Base-by-base conservation (phyloP, 2,888 invertebrate genomes). In the Stenodema calcarata region DNA sequence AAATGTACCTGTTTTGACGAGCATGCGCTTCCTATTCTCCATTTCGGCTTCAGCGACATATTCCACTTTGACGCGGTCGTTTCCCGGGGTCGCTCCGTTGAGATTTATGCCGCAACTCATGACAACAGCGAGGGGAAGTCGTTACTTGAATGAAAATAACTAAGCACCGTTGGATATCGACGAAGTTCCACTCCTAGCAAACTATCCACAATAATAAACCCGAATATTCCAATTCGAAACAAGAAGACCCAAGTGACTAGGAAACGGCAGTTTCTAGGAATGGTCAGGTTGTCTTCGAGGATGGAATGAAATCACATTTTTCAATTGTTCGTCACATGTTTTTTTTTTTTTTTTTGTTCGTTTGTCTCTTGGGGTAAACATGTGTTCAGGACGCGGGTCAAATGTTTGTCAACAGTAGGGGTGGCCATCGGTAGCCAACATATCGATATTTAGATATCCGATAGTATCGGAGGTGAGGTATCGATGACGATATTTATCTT, bases 1-100 rank as follows among this genome's bases (percentile, higher is more conserved):
- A 35, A 18, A 2, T 47, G 3, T 82, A 82, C 82, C 82, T 23
- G 54, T 41, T 35, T 69, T 69, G 69, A 82, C 62, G 41, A 82
- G 62, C 3, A 82, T 82, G n/a, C 41, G 30, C n/a, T 82, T 82
- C 42, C 62, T n/a, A 35, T 62, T 35, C 11, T 70, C 69, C 62
- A 82, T 30, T 14, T 80, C 80, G 18, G 54, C 35, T 12, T 80
- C 80, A 0, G 23, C 50, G 82, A 82, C 82, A 18, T 82, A 82
- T 27, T 82, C 82, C 4, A 82, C 82, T 44, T 82, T 82, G 69
- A 82, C 82, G 28, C 82, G 82, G 3, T 80, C 80, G 82, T 82
- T 82, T 27, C 69, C 78, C 30, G 75, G 30, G 1, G 75, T 16
- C 6, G 16, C n/a, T 1, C 80, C 80, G 18, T 54, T 54, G 28